These are phyloP conservation scores for Lasioglossum leucozonium DNA, from an alignment of 2,888 invertebrate species.

Conservation along the genomic window DNA sequence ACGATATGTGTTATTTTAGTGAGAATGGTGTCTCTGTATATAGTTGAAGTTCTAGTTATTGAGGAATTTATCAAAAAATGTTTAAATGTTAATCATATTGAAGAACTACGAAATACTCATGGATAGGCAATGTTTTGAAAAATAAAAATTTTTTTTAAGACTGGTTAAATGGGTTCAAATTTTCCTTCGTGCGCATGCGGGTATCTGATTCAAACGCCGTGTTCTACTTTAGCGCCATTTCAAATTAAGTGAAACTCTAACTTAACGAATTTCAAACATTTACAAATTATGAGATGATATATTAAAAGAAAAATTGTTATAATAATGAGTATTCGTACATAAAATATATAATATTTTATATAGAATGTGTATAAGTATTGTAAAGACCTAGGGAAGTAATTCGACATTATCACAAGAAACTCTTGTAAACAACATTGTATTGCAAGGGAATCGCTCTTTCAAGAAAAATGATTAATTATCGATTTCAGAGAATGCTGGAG, in stretches of 20 bases:
- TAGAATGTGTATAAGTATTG: neutral
- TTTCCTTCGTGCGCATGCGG: neutral
- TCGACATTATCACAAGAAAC: neutral
- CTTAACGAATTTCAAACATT: no score
- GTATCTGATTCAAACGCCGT: neutral
- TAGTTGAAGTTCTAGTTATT: neutral
- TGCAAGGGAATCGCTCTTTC: neutral
- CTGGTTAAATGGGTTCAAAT: neutral
- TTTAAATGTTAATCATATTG: neutral
- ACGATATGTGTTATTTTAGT: neutral
- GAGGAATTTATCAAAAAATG: neutral
- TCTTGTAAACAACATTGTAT: neutral
- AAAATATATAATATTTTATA: no score
- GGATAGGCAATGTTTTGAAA: neutral
- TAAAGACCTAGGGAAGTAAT: neutral
- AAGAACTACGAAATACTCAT: neutral
- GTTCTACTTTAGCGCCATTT: neutral
- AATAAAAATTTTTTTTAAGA: neutral
- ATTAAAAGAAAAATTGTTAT: neutral
- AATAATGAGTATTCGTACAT: neutral
- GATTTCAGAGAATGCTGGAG: neutral
- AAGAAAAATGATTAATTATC: neutral
- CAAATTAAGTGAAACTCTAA: constrained; percentile 1
- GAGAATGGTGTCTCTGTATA: neutral
- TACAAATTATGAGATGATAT: neutral